Evolutionary conservation across 2,797 vertebrate genomes (phyloP).

Genomic region (Sebastes itinus): DNA sequence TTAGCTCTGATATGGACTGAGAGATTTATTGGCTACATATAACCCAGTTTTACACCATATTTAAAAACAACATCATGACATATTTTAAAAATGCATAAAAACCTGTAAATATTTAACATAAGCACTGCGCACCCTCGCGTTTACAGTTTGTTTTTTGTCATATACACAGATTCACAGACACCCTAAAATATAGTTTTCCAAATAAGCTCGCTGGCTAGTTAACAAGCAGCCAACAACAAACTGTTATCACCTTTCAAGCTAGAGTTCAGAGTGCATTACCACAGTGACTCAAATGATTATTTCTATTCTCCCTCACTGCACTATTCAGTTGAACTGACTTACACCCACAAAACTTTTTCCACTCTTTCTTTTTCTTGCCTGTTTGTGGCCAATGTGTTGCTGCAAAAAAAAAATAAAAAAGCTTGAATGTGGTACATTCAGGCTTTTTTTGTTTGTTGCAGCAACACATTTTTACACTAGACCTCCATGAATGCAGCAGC

Average conservation of each 20-base stretch:
- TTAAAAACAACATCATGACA: not conserved
- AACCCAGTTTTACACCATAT: not conserved
- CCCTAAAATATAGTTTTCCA: not conserved
- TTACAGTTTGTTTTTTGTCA: not conserved
- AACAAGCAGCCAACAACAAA: not conserved
- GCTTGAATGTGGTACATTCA: not conserved
- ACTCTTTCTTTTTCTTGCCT: not conserved
- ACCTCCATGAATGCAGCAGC: not conserved
- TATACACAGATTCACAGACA: not conserved
- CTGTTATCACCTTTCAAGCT: not conserved
- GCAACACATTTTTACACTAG: not conserved
- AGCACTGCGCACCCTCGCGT: not conserved
- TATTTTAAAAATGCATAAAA: not conserved
- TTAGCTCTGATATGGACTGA: no score
- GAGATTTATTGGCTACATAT: no score
- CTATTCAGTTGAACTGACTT: not conserved
- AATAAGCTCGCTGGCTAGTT: not conserved
- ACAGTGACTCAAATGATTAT: not conserved
- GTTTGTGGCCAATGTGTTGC: not conserved
- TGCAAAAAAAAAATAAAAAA: not conserved
- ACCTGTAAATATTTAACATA: not conserved
- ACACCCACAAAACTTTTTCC: not conserved
- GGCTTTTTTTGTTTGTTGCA: not conserved
- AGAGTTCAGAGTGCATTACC: not conserved
- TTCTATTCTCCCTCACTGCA: not conserved